A percentile compares a stretch with the other conserved stretches of the same genome.
These are phyloP conservation scores for Bos javanicus DNA, from an alignment of 2,113 vertebrate genomes.

Conservation along the genomic window DNA sequence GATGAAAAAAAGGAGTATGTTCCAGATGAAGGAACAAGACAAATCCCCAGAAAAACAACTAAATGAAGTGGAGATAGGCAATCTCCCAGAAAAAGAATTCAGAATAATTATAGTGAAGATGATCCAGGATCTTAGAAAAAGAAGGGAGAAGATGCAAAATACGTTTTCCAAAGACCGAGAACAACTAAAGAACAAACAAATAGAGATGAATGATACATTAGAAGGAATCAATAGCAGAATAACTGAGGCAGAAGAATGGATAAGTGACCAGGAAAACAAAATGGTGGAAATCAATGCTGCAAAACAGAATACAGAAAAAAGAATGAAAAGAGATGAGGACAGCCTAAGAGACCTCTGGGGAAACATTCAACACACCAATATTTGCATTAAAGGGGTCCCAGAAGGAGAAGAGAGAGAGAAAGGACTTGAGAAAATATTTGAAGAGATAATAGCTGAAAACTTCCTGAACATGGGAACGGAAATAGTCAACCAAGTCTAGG, in stretches of 20 bases:
- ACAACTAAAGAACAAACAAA: background rate
- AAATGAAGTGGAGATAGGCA: background rate
- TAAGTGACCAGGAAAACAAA: background rate
- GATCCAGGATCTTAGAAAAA: background rate
- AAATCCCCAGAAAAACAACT: background rate
- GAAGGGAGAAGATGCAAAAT: background rate
- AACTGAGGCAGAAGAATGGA: background rate
- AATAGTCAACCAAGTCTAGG: background rate
- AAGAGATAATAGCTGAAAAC: background rate
- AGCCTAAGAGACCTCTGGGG: background rate
- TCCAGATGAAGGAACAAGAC: background rate
- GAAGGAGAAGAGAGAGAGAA: background rate
- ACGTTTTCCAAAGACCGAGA: background rate
- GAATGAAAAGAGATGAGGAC: background rate
- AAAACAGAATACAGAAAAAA: background rate
- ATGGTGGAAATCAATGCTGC: background rate
- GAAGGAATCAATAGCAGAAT: background rate
- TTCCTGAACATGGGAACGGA: background rate
- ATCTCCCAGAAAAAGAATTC: background rate
- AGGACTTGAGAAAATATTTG: background rate
- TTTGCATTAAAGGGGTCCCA: background rate
- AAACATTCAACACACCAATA: background rate
- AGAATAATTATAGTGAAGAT: background rate
- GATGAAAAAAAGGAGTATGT: background rate
- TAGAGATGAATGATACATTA: background rate